phyloP scores from a whole-genome alignment of 2,888 invertebrate genomes.

The Drosophila aldrichi region DNA sequence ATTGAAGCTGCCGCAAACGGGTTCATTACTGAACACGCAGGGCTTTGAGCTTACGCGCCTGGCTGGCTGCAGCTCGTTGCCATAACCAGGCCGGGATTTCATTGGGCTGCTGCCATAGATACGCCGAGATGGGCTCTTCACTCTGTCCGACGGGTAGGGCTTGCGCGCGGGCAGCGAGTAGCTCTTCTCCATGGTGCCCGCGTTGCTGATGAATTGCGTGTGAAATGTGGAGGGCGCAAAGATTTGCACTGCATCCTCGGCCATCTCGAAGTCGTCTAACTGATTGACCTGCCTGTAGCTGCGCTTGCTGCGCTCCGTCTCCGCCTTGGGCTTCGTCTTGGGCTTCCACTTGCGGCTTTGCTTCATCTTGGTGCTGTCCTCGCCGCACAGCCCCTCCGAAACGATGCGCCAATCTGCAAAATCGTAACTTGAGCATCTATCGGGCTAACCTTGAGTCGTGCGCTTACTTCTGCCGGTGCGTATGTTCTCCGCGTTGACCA shows the following conservation, averaged over 20 bases:
- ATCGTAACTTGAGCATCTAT: not conserved
- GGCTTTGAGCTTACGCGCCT: slow-evolving; percentile 8
- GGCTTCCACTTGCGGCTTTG: slow-evolving; percentile 53
- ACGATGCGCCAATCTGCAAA: slow-evolving; percentile 75
- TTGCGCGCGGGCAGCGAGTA: slow-evolving; percentile 63
- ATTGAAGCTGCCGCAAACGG: slow-evolving; percentile 69
- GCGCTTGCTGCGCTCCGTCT: slow-evolving; percentile 60
- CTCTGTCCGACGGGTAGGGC: slow-evolving; percentile 20
- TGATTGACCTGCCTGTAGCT: slow-evolving; percentile 43
- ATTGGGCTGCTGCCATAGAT: slow-evolving; percentile 10
- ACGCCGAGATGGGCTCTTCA: not conserved
- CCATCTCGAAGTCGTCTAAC: slow-evolving; percentile 54
- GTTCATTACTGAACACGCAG: slow-evolving; percentile 68
- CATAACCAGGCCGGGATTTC: not conserved
- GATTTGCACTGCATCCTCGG: slow-evolving; percentile 65
- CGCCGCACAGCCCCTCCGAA: slow-evolving; percentile 74
- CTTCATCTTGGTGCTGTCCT: slow-evolving; percentile 74
- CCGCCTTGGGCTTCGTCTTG: slow-evolving; percentile 46
- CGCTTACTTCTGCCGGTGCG: slow-evolving; percentile 66
- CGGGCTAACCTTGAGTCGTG: fast-evolving
- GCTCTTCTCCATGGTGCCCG: slow-evolving; percentile 64
- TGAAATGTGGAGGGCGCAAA: slow-evolving; percentile 72
- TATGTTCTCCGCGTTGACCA: slow-evolving; percentile 77
- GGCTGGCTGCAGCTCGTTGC: not conserved
- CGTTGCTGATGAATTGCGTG: slow-evolving; percentile 66